Conservation (phyloP, 2,888 invertebrate genomes). For the Caenorhabditis drosophilae region DNA sequence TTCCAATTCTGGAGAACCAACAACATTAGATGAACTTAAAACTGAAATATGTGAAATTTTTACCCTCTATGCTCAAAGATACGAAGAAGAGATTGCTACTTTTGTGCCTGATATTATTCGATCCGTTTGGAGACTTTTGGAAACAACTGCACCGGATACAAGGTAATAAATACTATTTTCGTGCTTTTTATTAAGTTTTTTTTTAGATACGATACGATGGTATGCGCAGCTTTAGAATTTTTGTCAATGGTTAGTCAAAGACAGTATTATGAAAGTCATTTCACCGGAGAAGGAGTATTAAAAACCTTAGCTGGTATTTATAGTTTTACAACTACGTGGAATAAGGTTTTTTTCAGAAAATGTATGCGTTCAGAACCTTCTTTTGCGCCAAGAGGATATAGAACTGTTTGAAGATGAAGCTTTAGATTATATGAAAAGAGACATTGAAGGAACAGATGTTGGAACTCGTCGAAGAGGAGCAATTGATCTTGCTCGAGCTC, state of each 20-base stretch:
- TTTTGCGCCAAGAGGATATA: conserved; percentile 90
- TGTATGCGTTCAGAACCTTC: conserved; percentile 97
- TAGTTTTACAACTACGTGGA: too few relatives aligned
- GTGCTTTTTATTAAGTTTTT: conserved; percentile 15
- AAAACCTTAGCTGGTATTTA: conserved; percentile 40
- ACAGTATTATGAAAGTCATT: conserved; percentile 78
- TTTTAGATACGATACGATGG: conserved; percentile 72
- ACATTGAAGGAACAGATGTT: conserved; percentile 87
- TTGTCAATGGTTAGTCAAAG: conserved; percentile 91
- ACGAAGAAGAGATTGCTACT: conserved; percentile 92
- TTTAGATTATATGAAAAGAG: conserved; percentile 92
- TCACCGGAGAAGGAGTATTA: conserved; percentile 57
- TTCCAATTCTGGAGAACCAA: conserved; percentile 57
- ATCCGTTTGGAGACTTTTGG: conserved; percentile 88
- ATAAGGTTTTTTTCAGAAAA: conserved; percentile 79
- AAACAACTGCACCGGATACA: conserved; percentile 69
- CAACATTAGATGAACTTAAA: conserved; percentile 55
- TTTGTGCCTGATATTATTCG: conserved; percentile 91
- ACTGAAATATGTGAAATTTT: conserved; percentile 92
- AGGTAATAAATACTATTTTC: conserved; percentile 28
- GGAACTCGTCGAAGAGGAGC: conserved; percentile 94
- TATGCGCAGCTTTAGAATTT: conserved; percentile 94
- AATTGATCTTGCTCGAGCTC: conserved; percentile 91
- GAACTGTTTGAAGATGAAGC: conserved; percentile 97
- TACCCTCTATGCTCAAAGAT: conserved; percentile 90